Base-by-base conservation (phyloP, 2,113 vertebrate genomes). In the Sorex fumeus region DNA sequence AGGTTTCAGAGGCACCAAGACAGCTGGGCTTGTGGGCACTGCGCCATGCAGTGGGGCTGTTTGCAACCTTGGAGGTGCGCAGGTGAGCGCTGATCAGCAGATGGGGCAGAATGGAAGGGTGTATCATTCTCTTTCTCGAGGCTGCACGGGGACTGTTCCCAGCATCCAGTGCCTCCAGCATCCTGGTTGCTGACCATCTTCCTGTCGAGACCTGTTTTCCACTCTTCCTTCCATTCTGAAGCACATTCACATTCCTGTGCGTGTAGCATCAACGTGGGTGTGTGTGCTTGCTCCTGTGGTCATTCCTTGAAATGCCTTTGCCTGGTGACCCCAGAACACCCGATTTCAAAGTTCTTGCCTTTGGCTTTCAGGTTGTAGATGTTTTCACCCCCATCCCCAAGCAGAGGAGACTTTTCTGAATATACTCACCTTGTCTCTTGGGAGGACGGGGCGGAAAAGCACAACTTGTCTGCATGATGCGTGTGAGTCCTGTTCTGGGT, bases 191-290 rank as follows among this genome's bases (percentile, higher is more conserved):
- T 0, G 45, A 82, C 43, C 34, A 13, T 67, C 15, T 32, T 81
- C 57, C 8, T 36, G 43, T 78, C 76, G 72, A 79, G 45, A 80
- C 30, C 16, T 64, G 27, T 86, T 93, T 50, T 62, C 34, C 15
- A 66, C 91, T 86, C 34, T 19, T 34, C 28, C 25, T 82, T 28
- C 27, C 40, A 12, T 79, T 94, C 71, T 77, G 28, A 86, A 67
- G 28, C 53, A 84, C 40, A 77, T 40, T 57, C 34, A 23, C 25
- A 12, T 74, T 60, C 43, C 62, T 79, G 66, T 84, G 43, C 16
- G 40, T 40, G 40, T 27, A 45, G 34, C 10, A 16, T 45, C 34
- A 7, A 28, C 19, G 27, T 2, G 27, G 34, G 69, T 64, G 40
- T 4, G 8, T 21, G 16, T 34, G 34, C 15, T 79, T 40, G 18